These are phyloP conservation scores for Nematostella vectensis DNA, from an alignment of 92 coral and sea anemone genomes.

Conservation along the genomic window DNA sequence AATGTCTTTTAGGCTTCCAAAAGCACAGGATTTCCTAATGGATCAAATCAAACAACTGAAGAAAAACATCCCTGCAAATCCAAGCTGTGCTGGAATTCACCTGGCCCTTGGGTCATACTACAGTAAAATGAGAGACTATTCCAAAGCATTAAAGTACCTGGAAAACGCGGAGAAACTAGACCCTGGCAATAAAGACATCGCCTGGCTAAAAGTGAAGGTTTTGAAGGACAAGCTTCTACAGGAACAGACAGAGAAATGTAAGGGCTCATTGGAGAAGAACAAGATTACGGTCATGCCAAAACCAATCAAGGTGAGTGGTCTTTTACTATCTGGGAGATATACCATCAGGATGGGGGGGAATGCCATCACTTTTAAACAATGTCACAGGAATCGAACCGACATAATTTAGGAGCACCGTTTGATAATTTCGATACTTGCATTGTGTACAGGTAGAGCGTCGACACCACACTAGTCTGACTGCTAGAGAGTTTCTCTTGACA, in stretches of 20 bases:
- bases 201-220: conserved; percentile 49
- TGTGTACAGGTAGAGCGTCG: conserved; percentile 42
- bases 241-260: conserved; percentile 18
- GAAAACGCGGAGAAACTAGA: conserved; percentile 37
- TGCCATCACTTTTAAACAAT: too few relatives aligned
- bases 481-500: conserved; percentile 35
- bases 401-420: too few relatives aligned
- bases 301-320: conserved; percentile 36
- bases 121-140: conserved; percentile 23
- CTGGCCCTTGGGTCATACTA: conserved; percentile 43
- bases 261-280: conserved; percentile 1
- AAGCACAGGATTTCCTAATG: conserved; percentile 27
- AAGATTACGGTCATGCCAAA: conserved; percentile 21
- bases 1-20: conserved; percentile 46
- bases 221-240: conserved; percentile 27
- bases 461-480: conserved; percentile 26
- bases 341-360: too few relatives aligned
- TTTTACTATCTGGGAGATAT: neutral
- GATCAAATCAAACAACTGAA: conserved; percentile 17
- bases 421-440: too few relatives aligned
- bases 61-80: conserved; percentile 21
- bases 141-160: conserved; percentile 28
- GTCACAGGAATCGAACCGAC: too few relatives aligned
- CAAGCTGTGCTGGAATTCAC: conserved; percentile 43
- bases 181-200: conserved; percentile 38